Evolutionary conservation across 1,140 invertebrate species (phyloP).

Genomic region (Elymnias hypermnestra): DNA sequence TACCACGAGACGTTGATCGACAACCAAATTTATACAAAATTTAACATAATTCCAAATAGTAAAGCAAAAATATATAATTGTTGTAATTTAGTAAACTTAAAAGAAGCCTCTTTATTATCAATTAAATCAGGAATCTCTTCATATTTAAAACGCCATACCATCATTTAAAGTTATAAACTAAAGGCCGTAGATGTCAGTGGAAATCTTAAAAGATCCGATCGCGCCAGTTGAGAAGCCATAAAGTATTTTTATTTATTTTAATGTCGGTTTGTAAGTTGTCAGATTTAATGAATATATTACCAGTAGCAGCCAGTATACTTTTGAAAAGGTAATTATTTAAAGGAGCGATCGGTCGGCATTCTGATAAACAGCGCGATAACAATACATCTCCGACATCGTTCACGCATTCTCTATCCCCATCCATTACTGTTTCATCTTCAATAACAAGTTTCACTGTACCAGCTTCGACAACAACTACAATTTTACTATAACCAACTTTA

Average conservation of each 20-base stretch:
- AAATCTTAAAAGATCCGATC: constrained; percentile 24
- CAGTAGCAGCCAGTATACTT: constrained; percentile 62
- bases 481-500: constrained; percentile 34
- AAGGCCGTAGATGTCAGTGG: constrained; percentile 27
- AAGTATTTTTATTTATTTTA: constrained; percentile 66
- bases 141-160: too few species aligned
- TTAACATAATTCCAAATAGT: too few species aligned
- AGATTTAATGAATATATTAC: constrained; percentile 71
- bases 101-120: too few species aligned
- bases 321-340: constrained; percentile 73
- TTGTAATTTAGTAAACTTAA: too few species aligned
- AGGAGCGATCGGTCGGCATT: constrained; percentile 59
- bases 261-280: constrained; percentile 67
- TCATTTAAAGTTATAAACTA: too few species aligned
- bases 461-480: constrained; percentile 24
- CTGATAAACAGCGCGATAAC: constrained; percentile 71
- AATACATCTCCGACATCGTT: constrained; percentile 70
- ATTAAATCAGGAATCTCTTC: too few species aligned
- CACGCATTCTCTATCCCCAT: constrained; percentile 72
- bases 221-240: constrained; percentile 27
- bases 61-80: too few species aligned
- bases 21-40: too few species aligned
- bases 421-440: constrained; percentile 74
- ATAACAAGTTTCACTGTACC: constrained; percentile 67
- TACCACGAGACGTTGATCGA: too few species aligned